A percentile compares a stretch with the other conserved stretches of the same genome.
Conservation (phyloP, 1,140 invertebrate genomes). For the Bombus picipes region DNA sequence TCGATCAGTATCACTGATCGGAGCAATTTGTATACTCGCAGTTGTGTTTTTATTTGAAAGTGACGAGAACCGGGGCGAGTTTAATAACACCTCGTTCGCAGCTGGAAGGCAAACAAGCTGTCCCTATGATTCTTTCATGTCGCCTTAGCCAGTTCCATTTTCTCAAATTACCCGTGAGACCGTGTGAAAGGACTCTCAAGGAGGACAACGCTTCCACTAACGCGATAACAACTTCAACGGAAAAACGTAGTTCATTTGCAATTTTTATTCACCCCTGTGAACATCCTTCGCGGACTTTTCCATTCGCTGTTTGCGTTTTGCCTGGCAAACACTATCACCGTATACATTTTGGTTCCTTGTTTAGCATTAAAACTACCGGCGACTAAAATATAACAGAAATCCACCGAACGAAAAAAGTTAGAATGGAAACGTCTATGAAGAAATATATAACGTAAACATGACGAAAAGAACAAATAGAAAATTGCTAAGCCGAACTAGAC, state of each 20-base stretch:
- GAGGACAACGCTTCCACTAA: neutral
- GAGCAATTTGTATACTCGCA: neutral
- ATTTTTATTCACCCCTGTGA: constrained; percentile 21
- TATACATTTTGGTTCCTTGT: neutral
- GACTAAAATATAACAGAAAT: neutral
- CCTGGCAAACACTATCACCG: no score
- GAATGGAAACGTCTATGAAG: neutral
- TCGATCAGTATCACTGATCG: neutral
- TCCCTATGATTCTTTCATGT: constrained; percentile 31
- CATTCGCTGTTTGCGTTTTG: neutral
- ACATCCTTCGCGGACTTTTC: neutral
- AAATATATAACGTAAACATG: neutral
- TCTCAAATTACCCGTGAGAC: constrained; percentile 37
- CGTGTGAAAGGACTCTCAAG: neutral
- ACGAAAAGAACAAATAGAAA: neutral
- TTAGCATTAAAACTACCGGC: neutral
- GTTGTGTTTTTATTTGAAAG: neutral
- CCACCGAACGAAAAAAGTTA: neutral
- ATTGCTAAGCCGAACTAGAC: neutral
- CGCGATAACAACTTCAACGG: constrained; percentile 38
- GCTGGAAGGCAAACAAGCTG: constrained; percentile 1
- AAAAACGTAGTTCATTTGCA: constrained; percentile 18
- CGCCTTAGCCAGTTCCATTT: neutral
- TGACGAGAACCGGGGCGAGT: neutral
- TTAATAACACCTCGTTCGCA: neutral